Evolutionary conservation across 2,888 invertebrate species (phyloP).

Genomic region (Scaptomyza cyrtandrae): DNA sequence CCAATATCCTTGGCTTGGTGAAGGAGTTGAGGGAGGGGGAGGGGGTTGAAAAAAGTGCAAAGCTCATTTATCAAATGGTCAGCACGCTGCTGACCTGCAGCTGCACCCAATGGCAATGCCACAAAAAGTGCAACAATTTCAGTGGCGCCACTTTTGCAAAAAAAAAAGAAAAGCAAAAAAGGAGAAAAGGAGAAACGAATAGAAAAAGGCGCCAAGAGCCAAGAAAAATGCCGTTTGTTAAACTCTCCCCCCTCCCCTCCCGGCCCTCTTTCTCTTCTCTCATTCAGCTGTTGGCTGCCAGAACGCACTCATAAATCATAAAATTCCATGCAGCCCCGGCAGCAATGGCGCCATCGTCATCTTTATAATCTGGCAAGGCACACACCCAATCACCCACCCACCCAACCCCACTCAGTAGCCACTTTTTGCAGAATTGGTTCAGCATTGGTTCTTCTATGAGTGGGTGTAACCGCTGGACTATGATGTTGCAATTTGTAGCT

Average conservation of each 20-base stretch:
- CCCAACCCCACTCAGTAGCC: background rate
- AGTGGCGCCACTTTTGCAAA: slow-evolving; percentile 46
- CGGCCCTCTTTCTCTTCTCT: background rate
- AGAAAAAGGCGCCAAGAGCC: slow-evolving; percentile 40
- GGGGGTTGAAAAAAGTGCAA: slow-evolving; percentile 56
- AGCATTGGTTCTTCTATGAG: slow-evolving; percentile 21
- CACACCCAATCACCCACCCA: background rate
- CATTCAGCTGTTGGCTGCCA: slow-evolving; percentile 43
- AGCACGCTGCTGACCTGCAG: slow-evolving; percentile 57
- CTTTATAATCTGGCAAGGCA: slow-evolving; percentile 72
- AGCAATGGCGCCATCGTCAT: slow-evolving; percentile 68
- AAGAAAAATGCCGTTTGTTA: slow-evolving; percentile 38
- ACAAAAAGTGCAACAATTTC: slow-evolving; percentile 66
- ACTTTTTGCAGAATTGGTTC: slow-evolving; percentile 11
- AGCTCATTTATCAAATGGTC: slow-evolving; percentile 77
- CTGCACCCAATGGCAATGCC: slow-evolving; percentile 47
- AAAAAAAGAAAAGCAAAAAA: slow-evolving; percentile 19
- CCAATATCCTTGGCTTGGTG: slow-evolving; percentile 19
- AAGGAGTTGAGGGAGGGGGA: background rate
- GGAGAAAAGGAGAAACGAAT: slow-evolving; percentile 1
- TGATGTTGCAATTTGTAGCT: slow-evolving; percentile 79
- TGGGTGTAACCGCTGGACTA: slow-evolving; percentile 63
- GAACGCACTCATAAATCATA: slow-evolving; percentile 75
- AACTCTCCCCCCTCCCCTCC: background rate
- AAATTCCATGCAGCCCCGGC: slow-evolving; percentile 69